Conservation (phyloP, 2,113 vertebrate species). For the Sinocyclocheilus anophthalmus region DNA sequence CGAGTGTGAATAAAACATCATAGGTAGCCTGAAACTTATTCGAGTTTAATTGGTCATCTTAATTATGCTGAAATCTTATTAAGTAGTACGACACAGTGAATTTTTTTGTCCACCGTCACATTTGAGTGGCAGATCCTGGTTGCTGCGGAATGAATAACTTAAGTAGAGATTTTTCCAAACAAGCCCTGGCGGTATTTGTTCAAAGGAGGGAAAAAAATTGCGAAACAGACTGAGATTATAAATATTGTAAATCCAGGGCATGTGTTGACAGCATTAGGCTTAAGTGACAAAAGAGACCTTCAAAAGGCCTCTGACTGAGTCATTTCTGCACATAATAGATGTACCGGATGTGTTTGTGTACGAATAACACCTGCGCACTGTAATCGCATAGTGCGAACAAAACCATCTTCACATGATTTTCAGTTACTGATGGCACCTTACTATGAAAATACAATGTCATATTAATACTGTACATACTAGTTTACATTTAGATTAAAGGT, state of each 20-base stretch:
- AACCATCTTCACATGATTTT: background rate
- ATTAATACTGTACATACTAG: background rate
- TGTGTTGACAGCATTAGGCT: background rate
- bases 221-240: constrained; percentile 34
- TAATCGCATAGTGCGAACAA: constrained; percentile 13
- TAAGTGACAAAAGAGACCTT: constrained; percentile 31
- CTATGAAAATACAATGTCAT: constrained; percentile 3
- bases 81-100: constrained; percentile 3
- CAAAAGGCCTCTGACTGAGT: constrained; percentile 16
- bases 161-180: constrained; percentile 25
- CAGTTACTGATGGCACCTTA: background rate
- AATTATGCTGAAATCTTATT: constrained; percentile 33
- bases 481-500: background rate
- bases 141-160: constrained; percentile 1
- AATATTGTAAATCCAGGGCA: constrained; percentile 29
- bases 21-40: constrained; percentile 24
- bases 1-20: constrained; percentile 23
- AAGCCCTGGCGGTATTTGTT: background rate
- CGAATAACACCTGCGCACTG: background rate
- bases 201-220: background rate
- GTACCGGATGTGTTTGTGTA: constrained; percentile 16
- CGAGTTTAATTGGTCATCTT: constrained; percentile 38
- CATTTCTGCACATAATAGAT: constrained; percentile 22
- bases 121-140: background rate
- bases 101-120: background rate